A percentile compares a stretch with the other conserved stretches of the same genome.
phyloP scores from a whole-genome alignment of 2,797 vertebrate species.

The Diceros bicornis region DNA sequence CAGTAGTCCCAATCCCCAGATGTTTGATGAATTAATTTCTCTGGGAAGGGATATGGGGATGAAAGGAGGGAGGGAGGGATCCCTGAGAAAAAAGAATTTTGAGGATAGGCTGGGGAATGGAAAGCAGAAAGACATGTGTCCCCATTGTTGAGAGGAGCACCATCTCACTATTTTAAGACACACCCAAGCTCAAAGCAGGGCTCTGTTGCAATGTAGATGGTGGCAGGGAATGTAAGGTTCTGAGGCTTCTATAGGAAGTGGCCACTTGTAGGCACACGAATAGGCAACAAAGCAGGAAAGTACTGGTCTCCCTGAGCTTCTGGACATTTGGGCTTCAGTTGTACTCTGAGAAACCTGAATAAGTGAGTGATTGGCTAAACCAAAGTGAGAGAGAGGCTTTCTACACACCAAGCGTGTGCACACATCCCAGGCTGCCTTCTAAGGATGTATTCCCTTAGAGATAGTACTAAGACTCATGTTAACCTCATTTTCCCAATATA shows the following conservation, averaged over 20 bases:
- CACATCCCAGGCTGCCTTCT: background rate
- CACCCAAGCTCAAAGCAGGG: rapidly evolving
- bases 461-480: background rate
- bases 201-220: too few species aligned
- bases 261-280: rapidly evolving
- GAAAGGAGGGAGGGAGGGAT: background rate
- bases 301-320: rapidly evolving
- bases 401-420: too few species aligned
- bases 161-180: background rate
- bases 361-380: background rate
- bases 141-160: too few species aligned
- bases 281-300: rapidly evolving
- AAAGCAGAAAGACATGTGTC: background rate
- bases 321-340: background rate
- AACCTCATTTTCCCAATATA: too few species aligned
- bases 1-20: rapidly evolving
- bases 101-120: too few species aligned
- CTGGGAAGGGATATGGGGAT: too few species aligned
- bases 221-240: rapidly evolving
- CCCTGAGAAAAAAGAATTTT: background rate
- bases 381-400: background rate
- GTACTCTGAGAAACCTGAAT: too few species aligned
- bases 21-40: background rate
- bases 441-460: background rate
- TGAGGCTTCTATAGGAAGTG: background rate